A percentile compares a stretch with the other conserved stretches of the same genome.
Evolutionary conservation across 2,888 invertebrate genomes (phyloP).

Genomic region (Agonopterix arenella): DNA sequence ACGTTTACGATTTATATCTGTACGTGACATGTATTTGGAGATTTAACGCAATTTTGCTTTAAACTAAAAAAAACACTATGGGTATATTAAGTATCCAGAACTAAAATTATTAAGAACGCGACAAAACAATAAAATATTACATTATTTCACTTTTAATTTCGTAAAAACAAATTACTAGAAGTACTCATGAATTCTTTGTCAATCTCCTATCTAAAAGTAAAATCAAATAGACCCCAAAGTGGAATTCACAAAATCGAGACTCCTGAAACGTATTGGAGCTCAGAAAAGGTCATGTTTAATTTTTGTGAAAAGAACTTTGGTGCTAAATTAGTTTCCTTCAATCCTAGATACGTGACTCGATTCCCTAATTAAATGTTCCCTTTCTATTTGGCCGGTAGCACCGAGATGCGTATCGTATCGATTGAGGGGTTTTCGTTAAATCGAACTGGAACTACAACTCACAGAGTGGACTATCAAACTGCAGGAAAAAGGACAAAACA

Average conservation of each 20-base stretch:
- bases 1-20: too few species aligned
- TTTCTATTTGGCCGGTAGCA: conserved; percentile 27
- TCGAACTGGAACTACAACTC: conserved; percentile 68
- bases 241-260: conserved; percentile 1
- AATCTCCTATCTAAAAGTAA: not conserved
- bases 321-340: conserved; percentile 67
- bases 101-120: too few species aligned
- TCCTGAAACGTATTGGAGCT: not conserved
- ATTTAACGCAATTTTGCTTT: too few species aligned
- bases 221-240: not conserved
- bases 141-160: too few species aligned
- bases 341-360: conserved; percentile 57
- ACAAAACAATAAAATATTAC: too few species aligned
- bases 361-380: conserved; percentile 63
- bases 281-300: conserved; percentile 30
- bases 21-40: too few species aligned
- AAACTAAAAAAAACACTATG: too few species aligned
- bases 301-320: conserved; percentile 47
- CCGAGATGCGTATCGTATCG: conserved; percentile 63
- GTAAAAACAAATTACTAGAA: too few species aligned
- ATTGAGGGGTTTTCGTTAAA: conserved; percentile 58
- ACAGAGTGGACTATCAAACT: conserved; percentile 72
- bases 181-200: too few species aligned
- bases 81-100: too few species aligned
- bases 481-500: conserved; percentile 75